Evolutionary conservation across 2,888 invertebrate species (phyloP).

Genomic region (Cephus rjabovi): DNA sequence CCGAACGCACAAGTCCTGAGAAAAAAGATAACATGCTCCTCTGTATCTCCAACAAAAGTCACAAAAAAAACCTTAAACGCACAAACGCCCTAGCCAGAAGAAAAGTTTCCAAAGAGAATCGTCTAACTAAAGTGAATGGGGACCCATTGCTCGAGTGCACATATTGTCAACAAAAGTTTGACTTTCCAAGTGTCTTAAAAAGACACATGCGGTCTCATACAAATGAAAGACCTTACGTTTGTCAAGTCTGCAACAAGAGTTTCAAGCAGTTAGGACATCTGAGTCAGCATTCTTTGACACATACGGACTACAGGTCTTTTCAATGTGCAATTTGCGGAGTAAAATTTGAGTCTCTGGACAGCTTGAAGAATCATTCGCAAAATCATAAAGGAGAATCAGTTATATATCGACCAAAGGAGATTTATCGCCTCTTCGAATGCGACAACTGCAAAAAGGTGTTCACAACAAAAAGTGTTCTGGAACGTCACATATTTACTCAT

Average conservation of each 20-base stretch:
- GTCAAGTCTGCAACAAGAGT: slow-evolving; percentile 52
- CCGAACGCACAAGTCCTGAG: neutral
- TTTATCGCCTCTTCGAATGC: slow-evolving; percentile 60
- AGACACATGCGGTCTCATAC: slow-evolving; percentile 55
- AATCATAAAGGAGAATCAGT: slow-evolving; percentile 34
- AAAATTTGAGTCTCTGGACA: slow-evolving; percentile 46
- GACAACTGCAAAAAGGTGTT: slow-evolving; percentile 69
- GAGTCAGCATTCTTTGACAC: slow-evolving; percentile 53
- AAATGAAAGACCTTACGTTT: slow-evolving; percentile 53
- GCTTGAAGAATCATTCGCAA: slow-evolving; percentile 43
- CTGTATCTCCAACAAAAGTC: neutral
- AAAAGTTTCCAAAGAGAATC: slow-evolving; percentile 17
- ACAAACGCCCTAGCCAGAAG: slow-evolving; percentile 9
- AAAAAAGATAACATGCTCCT: slow-evolving; percentile 6
- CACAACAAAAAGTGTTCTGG: slow-evolving; percentile 68
- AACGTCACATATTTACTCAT: slow-evolving; percentile 69
- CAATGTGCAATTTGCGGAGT: slow-evolving; percentile 44
- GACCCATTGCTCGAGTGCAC: slow-evolving; percentile 42
- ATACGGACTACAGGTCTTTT: slow-evolving; percentile 51
- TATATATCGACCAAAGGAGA: slow-evolving; percentile 23
- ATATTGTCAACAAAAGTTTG: slow-evolving; percentile 51
- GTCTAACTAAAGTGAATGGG: slow-evolving; percentile 24
- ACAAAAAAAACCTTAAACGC: slow-evolving; percentile 14
- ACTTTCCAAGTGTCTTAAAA: slow-evolving; percentile 53
- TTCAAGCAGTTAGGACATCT: slow-evolving; percentile 56